These are phyloP conservation scores for Rhodeus uyekii DNA, from an alignment of 2,797 vertebrate species.

Conservation along the genomic window DNA sequence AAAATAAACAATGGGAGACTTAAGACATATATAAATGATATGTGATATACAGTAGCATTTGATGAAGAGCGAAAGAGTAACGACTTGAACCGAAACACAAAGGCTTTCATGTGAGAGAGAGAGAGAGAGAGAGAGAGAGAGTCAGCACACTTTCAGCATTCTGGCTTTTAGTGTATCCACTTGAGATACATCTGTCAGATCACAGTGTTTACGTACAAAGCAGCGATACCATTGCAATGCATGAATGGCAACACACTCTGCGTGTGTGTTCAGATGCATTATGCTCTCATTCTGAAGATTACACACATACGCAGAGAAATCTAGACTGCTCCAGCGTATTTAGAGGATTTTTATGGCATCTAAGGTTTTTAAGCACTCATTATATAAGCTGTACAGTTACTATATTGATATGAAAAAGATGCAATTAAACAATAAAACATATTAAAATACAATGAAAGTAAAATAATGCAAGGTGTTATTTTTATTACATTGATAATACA, in stretches of 20 bases:
- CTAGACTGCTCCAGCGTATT: background rate
- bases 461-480: background rate
- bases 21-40: background rate
- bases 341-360: slow-evolving; percentile 11
- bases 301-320: background rate
- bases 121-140: slow-evolving; percentile 13
- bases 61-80: background rate
- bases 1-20: background rate
- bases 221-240: background rate
- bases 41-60: background rate
- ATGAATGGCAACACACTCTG: slow-evolving; percentile 9
- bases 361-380: background rate
- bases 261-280: background rate
- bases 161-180: background rate
- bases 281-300: background rate
- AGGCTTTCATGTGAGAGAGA: background rate
- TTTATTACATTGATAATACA: background rate
- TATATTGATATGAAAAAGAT: background rate
- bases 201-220: background rate
- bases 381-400: background rate
- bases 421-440: background rate
- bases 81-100: background rate
- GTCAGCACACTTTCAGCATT: background rate
- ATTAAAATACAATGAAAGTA: background rate
- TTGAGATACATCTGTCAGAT: background rate